phyloP scores from a whole-genome alignment of 2,797 vertebrate species.

The Eospalax fontanierii region DNA sequence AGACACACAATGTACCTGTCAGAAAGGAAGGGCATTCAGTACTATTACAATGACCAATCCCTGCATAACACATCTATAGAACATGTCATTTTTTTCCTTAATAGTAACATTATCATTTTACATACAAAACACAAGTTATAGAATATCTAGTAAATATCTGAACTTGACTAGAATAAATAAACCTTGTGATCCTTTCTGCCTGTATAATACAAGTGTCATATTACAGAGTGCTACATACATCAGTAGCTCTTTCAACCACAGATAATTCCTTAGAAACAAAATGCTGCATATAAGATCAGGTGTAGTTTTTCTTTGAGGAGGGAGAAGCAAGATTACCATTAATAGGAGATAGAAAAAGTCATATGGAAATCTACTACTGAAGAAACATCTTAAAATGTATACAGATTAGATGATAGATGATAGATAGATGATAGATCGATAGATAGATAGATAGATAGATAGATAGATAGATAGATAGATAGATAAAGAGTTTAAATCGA shows the following conservation, averaged over 20 bases:
- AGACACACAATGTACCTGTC: neutral
- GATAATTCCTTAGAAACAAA: neutral
- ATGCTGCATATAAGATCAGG: no score
- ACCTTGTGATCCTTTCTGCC: neutral
- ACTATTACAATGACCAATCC: neutral
- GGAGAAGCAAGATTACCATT: no score
- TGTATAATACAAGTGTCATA: neutral
- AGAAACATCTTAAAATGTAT: no score
- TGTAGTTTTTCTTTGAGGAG: no score
- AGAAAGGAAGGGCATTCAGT: neutral
- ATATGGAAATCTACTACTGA: no score
- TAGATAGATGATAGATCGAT: no score
- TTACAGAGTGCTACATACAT: conserved; percentile 8
- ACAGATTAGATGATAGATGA: no score
- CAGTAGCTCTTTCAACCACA: conserved; percentile 12
- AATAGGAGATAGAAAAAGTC: no score
- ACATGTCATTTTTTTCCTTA: neutral
- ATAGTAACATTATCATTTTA: neutral
- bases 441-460: no score
- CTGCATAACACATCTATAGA: neutral
- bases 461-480: no score
- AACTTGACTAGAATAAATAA: no score
- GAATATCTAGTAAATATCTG: neutral
- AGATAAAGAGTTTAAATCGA: no score
- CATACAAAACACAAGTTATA: neutral